These are phyloP conservation scores for Tinamus major DNA, from an alignment of 2,797 vertebrate genomes.

Conservation along the genomic window DNA sequence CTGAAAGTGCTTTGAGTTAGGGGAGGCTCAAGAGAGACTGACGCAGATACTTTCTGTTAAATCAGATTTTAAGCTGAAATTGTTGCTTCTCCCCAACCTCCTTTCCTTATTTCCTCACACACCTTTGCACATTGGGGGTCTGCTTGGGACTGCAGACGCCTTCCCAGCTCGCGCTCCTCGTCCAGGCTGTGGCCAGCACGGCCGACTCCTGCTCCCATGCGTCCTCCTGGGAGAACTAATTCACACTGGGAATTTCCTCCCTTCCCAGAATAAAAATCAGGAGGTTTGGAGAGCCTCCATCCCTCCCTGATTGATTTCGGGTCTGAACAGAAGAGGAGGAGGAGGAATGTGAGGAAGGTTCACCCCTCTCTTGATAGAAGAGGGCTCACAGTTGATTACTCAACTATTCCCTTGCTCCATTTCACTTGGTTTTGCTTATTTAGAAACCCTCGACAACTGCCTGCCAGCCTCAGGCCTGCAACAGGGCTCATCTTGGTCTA, in stretches of 20 bases:
- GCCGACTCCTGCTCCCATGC: background rate
- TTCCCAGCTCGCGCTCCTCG: background rate
- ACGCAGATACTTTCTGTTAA: background rate
- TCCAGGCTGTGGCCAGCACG: background rate
- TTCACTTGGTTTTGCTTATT: conserved; percentile 13
- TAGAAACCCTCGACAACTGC: conserved; percentile 33
- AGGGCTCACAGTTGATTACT: conserved; percentile 11
- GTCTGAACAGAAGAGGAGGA: background rate
- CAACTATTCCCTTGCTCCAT: conserved; percentile 14
- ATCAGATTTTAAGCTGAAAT: conserved; percentile 12
- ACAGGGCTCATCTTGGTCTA: background rate
- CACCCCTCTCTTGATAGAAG: background rate
- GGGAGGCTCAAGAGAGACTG: conserved; percentile 22
- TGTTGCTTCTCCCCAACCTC: background rate
- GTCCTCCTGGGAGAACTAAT: background rate
- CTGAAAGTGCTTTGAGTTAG: conserved; percentile 52
- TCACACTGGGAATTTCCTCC: background rate
- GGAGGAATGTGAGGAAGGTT: background rate
- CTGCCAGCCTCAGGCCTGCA: conserved; percentile 12
- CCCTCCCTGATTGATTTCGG: background rate
- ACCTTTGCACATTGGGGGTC: background rate
- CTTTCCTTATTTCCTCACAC: background rate
- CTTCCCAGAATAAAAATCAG: background rate
- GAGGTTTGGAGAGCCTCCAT: background rate
- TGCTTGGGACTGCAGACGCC: background rate